Evolutionary conservation across 2,888 invertebrate species (phyloP).

Genomic region (Epirrhoe tristata): DNA sequence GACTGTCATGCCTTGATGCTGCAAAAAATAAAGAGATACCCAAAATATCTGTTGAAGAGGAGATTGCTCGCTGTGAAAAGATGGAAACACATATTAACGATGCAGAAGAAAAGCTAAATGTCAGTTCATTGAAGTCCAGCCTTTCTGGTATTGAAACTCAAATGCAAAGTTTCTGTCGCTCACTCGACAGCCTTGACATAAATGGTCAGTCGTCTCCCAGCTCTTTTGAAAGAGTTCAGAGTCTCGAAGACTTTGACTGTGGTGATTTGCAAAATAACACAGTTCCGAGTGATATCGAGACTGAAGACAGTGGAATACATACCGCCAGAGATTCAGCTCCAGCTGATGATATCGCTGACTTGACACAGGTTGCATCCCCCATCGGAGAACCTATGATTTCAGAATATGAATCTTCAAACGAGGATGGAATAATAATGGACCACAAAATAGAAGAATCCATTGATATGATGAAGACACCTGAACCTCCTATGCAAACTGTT

Average conservation of each 20-base stretch:
- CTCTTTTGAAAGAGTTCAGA: conserved; percentile 87
- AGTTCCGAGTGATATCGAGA: conserved; percentile 87
- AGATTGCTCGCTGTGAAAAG: conserved; percentile 61
- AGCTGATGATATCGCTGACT: conserved; percentile 89
- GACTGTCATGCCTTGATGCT: conserved; percentile 80
- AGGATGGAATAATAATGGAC: conserved; percentile 67
- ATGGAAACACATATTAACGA: conserved; percentile 59
- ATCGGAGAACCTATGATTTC: conserved; percentile 77
- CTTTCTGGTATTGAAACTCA: conserved; percentile 80
- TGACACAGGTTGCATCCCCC: conserved; percentile 79
- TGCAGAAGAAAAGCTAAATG: conserved; percentile 60
- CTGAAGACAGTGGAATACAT: conserved; percentile 92
- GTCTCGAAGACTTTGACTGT: conserved; percentile 87
- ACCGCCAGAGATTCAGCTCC: conserved; percentile 92
- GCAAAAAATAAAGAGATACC: conserved; percentile 80
- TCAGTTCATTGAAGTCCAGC: conserved; percentile 70
- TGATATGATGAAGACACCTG: conserved; percentile 51
- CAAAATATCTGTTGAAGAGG: conserved; percentile 75
- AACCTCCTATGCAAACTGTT: conserved; percentile 55
- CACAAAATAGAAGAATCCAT: conserved; percentile 64
- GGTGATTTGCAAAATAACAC: conserved; percentile 86
- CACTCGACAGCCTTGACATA: conserved; percentile 87
- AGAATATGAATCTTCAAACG: conserved; percentile 80
- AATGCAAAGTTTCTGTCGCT: conserved; percentile 87
- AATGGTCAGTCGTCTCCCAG: conserved; percentile 83